Percentiles rank a stretch among this genome's conserved stretches.
phyloP scores from a whole-genome alignment of 2,888 invertebrate genomes.

The Perizoma flavofasciatum region DNA sequence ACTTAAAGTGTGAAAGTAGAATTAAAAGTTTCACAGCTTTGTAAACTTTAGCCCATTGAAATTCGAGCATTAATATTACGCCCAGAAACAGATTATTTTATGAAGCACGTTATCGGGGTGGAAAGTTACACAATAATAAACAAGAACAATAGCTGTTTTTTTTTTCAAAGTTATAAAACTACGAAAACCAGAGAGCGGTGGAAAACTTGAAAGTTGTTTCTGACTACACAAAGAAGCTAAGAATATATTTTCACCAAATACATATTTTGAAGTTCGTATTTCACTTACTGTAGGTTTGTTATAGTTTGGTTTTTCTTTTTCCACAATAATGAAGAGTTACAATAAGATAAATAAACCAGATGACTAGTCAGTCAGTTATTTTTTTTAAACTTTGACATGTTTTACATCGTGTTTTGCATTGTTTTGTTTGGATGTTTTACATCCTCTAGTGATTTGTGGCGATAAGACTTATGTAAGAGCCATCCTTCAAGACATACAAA shows the following conservation, averaged over 20 bases:
- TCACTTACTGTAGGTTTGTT: neutral
- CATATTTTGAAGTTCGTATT: neutral
- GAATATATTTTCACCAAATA: conserved; percentile 2
- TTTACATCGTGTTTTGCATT: too few relatives aligned
- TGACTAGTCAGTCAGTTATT: too few relatives aligned
- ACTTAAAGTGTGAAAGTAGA: conserved; percentile 16
- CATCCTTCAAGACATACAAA: too few relatives aligned
- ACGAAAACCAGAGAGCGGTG: conserved; percentile 13
- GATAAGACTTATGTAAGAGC: too few relatives aligned
- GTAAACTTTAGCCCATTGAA: conserved; percentile 28
- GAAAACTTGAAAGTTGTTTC: conserved; percentile 16
- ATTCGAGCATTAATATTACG: conserved; percentile 28
- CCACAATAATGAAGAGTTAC: neutral
- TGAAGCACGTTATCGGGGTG: conserved; percentile 22
- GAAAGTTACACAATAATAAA: conserved; percentile 25
- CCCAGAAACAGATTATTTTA: conserved; percentile 25
- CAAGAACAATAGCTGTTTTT: conserved; percentile 18
- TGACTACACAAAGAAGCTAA: conserved; percentile 21
- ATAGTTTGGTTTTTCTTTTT: neutral
- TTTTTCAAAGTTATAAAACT: conserved; percentile 27
- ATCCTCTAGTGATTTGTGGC: too few relatives aligned
- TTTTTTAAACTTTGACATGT: too few relatives aligned
- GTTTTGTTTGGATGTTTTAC: too few relatives aligned
- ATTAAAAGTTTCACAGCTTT: conserved; percentile 32
- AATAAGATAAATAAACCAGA: too few relatives aligned